These are phyloP conservation scores for Chrysocyon brachyurus DNA, from an alignment of 2,797 vertebrate species.

Conservation along the genomic window DNA sequence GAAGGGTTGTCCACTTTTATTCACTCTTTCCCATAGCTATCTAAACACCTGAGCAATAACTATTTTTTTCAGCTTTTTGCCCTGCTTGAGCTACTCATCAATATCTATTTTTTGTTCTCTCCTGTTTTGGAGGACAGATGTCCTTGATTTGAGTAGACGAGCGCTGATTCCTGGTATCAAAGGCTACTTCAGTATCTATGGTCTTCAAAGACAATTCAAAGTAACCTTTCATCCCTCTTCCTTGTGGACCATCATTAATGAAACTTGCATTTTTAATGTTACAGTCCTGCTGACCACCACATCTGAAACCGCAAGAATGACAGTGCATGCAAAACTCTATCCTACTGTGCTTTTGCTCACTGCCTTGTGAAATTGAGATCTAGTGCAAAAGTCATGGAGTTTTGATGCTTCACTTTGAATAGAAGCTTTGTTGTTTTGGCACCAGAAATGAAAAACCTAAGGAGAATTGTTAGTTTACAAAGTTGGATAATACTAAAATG, in stretches of 20 bases:
- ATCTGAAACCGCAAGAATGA: constrained; percentile 51
- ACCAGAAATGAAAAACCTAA: constrained; percentile 47
- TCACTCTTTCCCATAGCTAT: background rate
- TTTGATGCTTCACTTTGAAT: constrained; percentile 66
- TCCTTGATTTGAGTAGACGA: constrained; percentile 67
- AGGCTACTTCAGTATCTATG: constrained; percentile 47
- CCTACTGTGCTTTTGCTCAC: constrained; percentile 66
- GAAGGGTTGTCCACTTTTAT: constrained; percentile 50
- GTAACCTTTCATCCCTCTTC: constrained; percentile 76
- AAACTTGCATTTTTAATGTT: constrained; percentile 80
- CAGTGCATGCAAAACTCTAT: constrained; percentile 61
- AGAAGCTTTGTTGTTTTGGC: constrained; percentile 63
- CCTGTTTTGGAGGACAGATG: constrained; percentile 63
- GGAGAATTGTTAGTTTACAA: constrained; percentile 55
- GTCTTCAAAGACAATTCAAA: constrained; percentile 79
- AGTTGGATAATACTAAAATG: constrained; percentile 11
- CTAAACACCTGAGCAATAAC: constrained; percentile 56
- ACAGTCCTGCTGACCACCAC: constrained; percentile 68
- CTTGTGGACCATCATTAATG: constrained; percentile 72
- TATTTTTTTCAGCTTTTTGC: constrained; percentile 37
- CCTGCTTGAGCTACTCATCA: constrained; percentile 67
- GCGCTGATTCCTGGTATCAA: constrained; percentile 66
- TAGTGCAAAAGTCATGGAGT: background rate
- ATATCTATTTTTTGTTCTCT: constrained; percentile 56
- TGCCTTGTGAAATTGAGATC: constrained; percentile 46